phyloP scores from a whole-genome alignment of 2,888 invertebrate genomes.

The Caenorhabditis angaria region DNA sequence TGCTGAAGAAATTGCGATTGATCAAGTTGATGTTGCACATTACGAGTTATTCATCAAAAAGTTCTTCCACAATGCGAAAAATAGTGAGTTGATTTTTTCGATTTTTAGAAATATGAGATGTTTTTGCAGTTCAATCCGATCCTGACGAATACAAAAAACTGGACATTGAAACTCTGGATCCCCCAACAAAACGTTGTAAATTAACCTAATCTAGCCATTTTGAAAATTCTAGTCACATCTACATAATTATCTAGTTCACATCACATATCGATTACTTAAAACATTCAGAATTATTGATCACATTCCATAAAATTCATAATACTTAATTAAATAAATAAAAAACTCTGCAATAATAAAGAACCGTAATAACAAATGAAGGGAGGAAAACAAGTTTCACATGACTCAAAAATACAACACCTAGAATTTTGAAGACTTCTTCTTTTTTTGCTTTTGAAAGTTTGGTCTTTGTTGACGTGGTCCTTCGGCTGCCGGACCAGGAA shows the following conservation, averaged over 20 bases:
- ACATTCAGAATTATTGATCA: background rate
- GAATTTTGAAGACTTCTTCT: conserved; percentile 59
- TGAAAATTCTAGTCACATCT: too few relatives aligned
- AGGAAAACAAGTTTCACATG: too few relatives aligned
- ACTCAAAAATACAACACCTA: conserved; percentile 13
- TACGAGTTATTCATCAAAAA: background rate
- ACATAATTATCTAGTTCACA: too few relatives aligned
- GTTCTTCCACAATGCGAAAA: conserved; percentile 5
- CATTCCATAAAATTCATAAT: background rate
- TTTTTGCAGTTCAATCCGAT: conserved; percentile 2
- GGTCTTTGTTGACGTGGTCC: conserved; percentile 68
- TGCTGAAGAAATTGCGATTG: too few relatives aligned
- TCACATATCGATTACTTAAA: too few relatives aligned
- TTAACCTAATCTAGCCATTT: too few relatives aligned
- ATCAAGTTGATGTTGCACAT: too few relatives aligned
- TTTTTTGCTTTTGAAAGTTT: conserved; percentile 60
- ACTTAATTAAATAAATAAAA: background rate
- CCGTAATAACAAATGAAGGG: background rate
- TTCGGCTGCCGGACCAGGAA: conserved; percentile 52
- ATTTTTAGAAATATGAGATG: background rate
- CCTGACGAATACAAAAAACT: background rate
- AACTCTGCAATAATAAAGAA: background rate
- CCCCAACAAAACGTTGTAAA: background rate
- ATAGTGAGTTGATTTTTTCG: background rate
- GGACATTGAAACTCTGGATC: background rate